phyloP scores from a whole-genome alignment of 2,113 vertebrate genomes.

The Axis porcinus region DNA sequence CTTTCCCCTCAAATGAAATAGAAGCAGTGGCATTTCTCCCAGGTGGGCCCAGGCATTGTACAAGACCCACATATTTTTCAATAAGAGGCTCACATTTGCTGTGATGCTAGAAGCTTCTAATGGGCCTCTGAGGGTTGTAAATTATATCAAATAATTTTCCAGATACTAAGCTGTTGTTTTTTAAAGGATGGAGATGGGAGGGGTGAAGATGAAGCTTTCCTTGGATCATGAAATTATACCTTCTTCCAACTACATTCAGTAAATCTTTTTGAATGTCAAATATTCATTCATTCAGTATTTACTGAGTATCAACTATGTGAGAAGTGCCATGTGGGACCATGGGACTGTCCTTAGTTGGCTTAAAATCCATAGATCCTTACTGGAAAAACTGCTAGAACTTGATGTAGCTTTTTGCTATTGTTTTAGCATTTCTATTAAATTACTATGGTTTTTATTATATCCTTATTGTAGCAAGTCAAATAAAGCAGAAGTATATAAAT shows the following conservation, averaged over 20 bases:
- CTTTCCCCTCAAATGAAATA: constrained; percentile 23
- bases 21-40: constrained; percentile 41
- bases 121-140: constrained; percentile 53
- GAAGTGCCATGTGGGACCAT: background rate
- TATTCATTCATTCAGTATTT: constrained; percentile 27
- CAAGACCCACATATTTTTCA: constrained; percentile 55
- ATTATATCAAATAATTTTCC: constrained; percentile 62
- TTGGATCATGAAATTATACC: background rate
- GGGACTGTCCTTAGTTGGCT: background rate
- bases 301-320: background rate
- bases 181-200: constrained; percentile 1
- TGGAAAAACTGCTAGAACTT: background rate
- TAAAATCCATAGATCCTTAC: background rate
- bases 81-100: constrained; percentile 39
- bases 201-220: constrained; percentile 3
- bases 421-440: background rate
- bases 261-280: background rate
- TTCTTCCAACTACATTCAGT: background rate
- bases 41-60: constrained; percentile 30
- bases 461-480: background rate
- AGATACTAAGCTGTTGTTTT: constrained; percentile 39
- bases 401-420: background rate
- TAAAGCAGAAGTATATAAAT: background rate
- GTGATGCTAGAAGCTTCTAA: constrained; percentile 60
- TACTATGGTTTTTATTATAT: background rate